Evolutionary conservation across 2,888 invertebrate genomes (phyloP), one percentile per base, ranked within the genome.

Genomic region (Caenorhabditis zanzibari): DNA sequence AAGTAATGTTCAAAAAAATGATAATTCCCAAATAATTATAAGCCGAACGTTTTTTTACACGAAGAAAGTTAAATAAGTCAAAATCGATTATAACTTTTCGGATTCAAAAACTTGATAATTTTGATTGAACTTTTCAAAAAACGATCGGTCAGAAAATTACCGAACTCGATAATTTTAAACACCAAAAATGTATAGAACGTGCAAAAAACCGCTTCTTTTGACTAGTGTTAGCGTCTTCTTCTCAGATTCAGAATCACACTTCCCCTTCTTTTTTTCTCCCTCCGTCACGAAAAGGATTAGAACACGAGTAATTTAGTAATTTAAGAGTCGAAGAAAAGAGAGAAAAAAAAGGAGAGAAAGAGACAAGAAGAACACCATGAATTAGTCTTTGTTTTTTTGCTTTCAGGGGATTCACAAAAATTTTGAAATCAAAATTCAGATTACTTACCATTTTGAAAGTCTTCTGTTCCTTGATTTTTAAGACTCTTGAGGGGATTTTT

Each of bases 241-340:
- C 7, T 47, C 10, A 47, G n/a, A 6, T 19, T 47, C 47, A 12
- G 26, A n/a, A 24, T 54, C n/a, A 22, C 56, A 26, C 38, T 56
- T 69, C 6, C 38, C 22, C 38, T 6, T 19, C 2, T 9, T 52
- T 9, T 32, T 28, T 52, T 49, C 16, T 49, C 47, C 9, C 47
- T 22, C 3, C n/a, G 54, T 47, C 44, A 38, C 19, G 22, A 14
- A n/a, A 47, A 47, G 61, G 73, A 61, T 73, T 63, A 73, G 73
- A 52, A 59, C 54, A 68, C 28, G 64, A 54, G 68, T 68, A 68
- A 68, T 68, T 68, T 54, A 68, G 68, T 68, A 68, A 68, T 68
- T 68, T 68, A 19, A 26, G 47, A 24, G 41, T 35, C 28, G 14
- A 19, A 35, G 41, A 41, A 54, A 28, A 12, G 44, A 35, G 38